phyloP scores from a whole-genome alignment of 2,113 vertebrate genomes.

The Sinocyclocheilus maitianheensis region DNA sequence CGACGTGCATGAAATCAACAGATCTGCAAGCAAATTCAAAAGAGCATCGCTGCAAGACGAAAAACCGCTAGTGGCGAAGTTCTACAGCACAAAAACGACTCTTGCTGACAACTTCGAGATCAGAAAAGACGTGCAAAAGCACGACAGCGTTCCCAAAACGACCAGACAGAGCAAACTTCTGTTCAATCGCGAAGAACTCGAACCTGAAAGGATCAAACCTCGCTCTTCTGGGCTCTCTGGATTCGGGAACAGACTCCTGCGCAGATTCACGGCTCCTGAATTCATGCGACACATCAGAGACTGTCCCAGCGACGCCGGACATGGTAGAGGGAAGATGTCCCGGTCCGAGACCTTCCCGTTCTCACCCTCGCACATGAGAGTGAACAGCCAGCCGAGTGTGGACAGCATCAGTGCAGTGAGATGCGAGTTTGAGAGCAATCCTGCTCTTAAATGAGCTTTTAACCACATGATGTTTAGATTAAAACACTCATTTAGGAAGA shows the following conservation, averaged over 20 bases:
- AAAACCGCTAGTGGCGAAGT: conserved; percentile 72
- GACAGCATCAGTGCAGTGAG: conserved; percentile 80
- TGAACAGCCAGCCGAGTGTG: conserved; percentile 77
- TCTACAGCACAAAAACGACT: conserved; percentile 58
- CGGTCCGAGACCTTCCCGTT: conserved; percentile 79
- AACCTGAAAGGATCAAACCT: conserved; percentile 63
- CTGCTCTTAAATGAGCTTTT: not conserved
- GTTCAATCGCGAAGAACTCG: conserved; percentile 64
- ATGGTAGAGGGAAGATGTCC: conserved; percentile 70
- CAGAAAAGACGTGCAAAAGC: conserved; percentile 58
- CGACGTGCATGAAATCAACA: conserved; percentile 65
- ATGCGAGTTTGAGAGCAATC: conserved; percentile 75
- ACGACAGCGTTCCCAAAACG: conserved; percentile 58
- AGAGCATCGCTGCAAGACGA: conserved; percentile 79
- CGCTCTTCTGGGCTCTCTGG: conserved; percentile 62
- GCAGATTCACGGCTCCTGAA: conserved; percentile 79
- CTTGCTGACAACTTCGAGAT: conserved; percentile 48
- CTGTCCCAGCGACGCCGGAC: conserved; percentile 63
- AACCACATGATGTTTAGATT: not conserved
- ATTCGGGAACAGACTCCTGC: conserved; percentile 73
- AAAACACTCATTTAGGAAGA: not conserved
- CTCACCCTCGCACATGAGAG: conserved; percentile 71
- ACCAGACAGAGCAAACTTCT: conserved; percentile 67
- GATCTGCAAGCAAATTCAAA: conserved; percentile 73
- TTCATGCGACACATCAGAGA: conserved; percentile 78